Base-by-base conservation (phyloP, 2,888 invertebrate species). In the Branchinecta sandiegonensis region DNA sequence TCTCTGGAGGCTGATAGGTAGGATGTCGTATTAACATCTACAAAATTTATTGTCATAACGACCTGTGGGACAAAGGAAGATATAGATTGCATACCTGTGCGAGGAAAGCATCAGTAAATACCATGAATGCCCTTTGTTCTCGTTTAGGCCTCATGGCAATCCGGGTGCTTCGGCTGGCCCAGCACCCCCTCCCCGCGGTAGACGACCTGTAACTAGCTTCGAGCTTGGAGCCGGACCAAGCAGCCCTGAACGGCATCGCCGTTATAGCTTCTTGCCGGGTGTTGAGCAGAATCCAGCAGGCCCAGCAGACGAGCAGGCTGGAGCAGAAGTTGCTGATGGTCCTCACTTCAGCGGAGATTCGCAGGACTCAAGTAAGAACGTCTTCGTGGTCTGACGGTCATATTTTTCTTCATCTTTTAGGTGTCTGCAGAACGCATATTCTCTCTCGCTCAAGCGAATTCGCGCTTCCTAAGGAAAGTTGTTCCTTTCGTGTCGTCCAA, bases 201-300 rank as follows among this genome's bases (percentile, higher is more conserved):
- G 63, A 23, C 8, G 63, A 56, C 63, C 63, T 56, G 63, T 56
- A 23, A 56, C 63, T 23, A 17, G 14, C 8, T 56, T 56, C 9
- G 63, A 56, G 10, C 63, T 56, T 56, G 63, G 63, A 17, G 6
- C 37, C 37, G 63, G 63, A 56, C 63, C 63, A 56, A 56, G 63
- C 23, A 17, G 14, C n/a, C 63, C 23, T n/a, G 14, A n/a, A 23
- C 11, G 23, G 23, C 14, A 56, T 17, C n/a, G 63, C 8, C 63
- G 14, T 9, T 8, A 10, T 23, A 56, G 63, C 23, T n/a, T 23
- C 23, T n/a, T 23, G 23, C 14, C 14, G 1, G 11, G 23, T 17
- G 63, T 56, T n/a, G 63, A 56, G 63, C 23, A 56, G 8, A 56
- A 56, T 56, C 63, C 63, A 9, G 63, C 63, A 17, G 63, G 63